Percentiles rank a stretch among this genome's conserved stretches.
Conservation (phyloP, 2,797 vertebrate species). For the Eulemur rubriventer region DNA sequence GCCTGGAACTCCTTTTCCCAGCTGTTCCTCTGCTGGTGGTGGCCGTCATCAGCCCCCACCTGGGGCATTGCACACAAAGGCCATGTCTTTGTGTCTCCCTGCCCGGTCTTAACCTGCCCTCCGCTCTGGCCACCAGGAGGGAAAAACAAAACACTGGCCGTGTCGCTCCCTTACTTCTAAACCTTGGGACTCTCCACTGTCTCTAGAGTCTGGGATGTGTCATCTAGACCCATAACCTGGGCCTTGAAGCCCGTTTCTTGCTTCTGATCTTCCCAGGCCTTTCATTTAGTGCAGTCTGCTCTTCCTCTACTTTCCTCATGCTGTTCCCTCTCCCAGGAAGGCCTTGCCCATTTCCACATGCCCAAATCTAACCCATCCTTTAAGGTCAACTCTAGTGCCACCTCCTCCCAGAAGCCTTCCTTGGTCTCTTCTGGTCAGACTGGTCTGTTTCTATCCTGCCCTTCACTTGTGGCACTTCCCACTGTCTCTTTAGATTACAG, state of each 20-base stretch:
- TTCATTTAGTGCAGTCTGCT: not conserved
- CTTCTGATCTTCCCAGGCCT: not conserved
- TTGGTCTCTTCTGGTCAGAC: not conserved
- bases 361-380: not conserved
- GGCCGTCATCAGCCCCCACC: fast-evolving
- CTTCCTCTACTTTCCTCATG: not conserved
- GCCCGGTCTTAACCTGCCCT: fast-evolving
- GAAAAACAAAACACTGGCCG: not conserved
- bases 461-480: not conserved
- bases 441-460: not conserved
- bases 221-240: no score
- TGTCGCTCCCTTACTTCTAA: not conserved
- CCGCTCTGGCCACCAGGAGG: not conserved
- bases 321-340: not conserved
- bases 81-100: not conserved
- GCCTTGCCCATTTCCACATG: not conserved
- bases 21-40: fast-evolving
- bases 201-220: not conserved
- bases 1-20: not conserved
- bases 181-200: not conserved
- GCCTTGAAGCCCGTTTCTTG: not conserved
- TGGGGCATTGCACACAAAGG: not conserved
- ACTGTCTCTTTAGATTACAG: not conserved
- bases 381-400: not conserved
- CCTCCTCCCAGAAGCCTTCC: not conserved